Percentiles rank a stretch among this genome's conserved stretches.
These are phyloP conservation scores for Epinotia brunnichana DNA, from an alignment of 2,888 invertebrate species.

Conservation along the genomic window DNA sequence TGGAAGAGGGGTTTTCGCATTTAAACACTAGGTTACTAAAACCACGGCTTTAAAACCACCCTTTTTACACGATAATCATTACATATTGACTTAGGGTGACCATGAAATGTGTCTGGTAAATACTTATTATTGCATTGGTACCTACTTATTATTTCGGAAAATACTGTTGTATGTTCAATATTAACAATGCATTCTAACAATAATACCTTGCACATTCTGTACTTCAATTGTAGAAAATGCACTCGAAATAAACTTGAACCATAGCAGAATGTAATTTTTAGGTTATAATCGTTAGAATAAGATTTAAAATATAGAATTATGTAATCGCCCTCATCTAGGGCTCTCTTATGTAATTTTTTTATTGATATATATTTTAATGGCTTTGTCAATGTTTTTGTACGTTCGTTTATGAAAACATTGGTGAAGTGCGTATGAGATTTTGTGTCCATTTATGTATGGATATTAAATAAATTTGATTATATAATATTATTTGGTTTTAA, in stretches of 20 bases:
- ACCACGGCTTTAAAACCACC: slow-evolving; percentile 35
- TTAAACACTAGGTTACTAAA: slow-evolving; percentile 40
- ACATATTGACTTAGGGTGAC: slow-evolving; percentile 6
- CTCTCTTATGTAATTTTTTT: slow-evolving; percentile 75
- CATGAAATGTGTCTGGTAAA: slow-evolving; percentile 42
- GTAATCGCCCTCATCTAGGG: slow-evolving; percentile 68
- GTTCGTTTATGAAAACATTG: slow-evolving; percentile 69
- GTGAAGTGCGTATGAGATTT: slow-evolving; percentile 68
- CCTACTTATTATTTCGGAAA: slow-evolving; percentile 17
- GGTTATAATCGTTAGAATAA: slow-evolving; percentile 67
- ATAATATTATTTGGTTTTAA: slow-evolving; percentile 50
- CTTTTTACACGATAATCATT: slow-evolving; percentile 5
- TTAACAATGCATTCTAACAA: slow-evolving; percentile 44
- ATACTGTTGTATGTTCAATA: slow-evolving; percentile 5
- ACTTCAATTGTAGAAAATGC: slow-evolving; percentile 57
- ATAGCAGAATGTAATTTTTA: slow-evolving; percentile 60
- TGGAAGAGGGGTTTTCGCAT: slow-evolving; percentile 31
- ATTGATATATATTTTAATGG: slow-evolving; percentile 67
- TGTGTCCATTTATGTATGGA: slow-evolving; percentile 79
- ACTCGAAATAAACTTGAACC: slow-evolving; percentile 55
- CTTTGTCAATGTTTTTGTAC: slow-evolving; percentile 76
- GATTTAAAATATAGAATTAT: slow-evolving; percentile 67
- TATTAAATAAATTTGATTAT: slow-evolving; percentile 74
- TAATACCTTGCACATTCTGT: slow-evolving; percentile 56
- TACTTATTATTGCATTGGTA: slow-evolving; percentile 40